Evolutionary conservation across 2,888 invertebrate genomes (phyloP).

Genomic region (Cataglyphis altisquamis): DNA sequence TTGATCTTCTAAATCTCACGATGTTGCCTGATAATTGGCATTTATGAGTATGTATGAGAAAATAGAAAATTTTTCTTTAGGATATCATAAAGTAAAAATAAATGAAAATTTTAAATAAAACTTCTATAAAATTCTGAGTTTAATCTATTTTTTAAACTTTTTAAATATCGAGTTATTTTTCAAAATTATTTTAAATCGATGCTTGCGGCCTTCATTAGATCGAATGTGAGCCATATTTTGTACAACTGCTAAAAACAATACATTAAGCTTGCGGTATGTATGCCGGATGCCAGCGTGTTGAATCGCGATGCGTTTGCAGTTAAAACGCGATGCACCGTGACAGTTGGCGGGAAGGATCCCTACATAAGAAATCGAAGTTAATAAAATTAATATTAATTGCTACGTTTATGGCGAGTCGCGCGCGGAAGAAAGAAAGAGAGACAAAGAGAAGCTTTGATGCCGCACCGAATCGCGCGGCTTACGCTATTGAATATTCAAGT

Average conservation of each 20-base stretch:
- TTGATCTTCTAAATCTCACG: background rate
- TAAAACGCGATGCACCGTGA: slow-evolving; percentile 49
- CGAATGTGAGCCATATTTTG: slow-evolving; percentile 44
- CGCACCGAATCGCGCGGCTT: slow-evolving; percentile 61
- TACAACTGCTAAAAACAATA: slow-evolving; percentile 54
- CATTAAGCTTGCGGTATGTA: slow-evolving; percentile 11
- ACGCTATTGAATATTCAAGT: slow-evolving; percentile 84
- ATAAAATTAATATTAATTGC: slow-evolving; percentile 86
- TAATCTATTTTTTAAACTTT: background rate
- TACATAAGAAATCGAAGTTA: slow-evolving; percentile 80
- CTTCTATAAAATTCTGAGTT: background rate
- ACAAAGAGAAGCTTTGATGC: slow-evolving; percentile 22
- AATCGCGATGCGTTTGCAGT: slow-evolving; percentile 39
- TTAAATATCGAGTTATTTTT: background rate
- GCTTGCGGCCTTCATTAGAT: background rate
- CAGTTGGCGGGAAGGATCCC: slow-evolving; percentile 52
- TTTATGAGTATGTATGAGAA: background rate
- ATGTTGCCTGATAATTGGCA: slow-evolving; percentile 3
- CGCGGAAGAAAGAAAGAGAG: background rate
- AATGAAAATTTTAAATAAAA: background rate
- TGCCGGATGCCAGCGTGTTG: slow-evolving; percentile 39
- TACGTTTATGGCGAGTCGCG: slow-evolving; percentile 69
- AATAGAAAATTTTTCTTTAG: background rate
- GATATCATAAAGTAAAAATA: background rate
- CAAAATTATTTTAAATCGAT: background rate